Evolutionary conservation across 2,888 invertebrate genomes (phyloP).

Genomic region (Phoenoteleia sp.): DNA sequence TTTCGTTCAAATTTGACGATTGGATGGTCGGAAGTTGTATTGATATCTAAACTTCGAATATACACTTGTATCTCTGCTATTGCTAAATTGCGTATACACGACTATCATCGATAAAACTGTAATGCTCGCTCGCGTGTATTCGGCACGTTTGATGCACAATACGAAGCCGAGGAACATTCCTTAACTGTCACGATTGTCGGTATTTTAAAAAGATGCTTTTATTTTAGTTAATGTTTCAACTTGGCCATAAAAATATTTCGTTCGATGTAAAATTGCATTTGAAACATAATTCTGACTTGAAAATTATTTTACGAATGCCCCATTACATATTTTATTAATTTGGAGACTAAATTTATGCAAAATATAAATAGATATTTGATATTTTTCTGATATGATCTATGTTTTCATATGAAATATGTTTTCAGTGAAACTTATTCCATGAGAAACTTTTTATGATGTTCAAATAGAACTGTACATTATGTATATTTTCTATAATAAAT

Average conservation of each 20-base stretch:
- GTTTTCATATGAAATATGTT: no score
- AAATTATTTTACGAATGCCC: constrained; percentile 7
- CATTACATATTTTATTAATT: neutral
- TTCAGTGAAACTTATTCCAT: no score
- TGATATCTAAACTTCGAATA: constrained; percentile 7
- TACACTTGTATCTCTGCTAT: constrained; percentile 22
- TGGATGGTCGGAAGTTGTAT: neutral
- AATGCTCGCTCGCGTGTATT: constrained; percentile 44
- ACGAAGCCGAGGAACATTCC: constrained; percentile 31
- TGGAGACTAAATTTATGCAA: neutral
- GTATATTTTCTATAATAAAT: neutral
- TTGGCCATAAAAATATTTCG: constrained; percentile 11
- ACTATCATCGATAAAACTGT: constrained; percentile 45
- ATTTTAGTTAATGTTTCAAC: constrained; percentile 14
- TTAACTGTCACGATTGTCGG: constrained; percentile 21
- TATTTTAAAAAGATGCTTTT: constrained; percentile 26
- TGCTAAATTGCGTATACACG: constrained; percentile 3
- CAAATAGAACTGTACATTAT: no score
- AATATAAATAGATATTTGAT: no score
- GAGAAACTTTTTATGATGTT: no score
- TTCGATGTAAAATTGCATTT: neutral
- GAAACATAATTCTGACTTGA: neutral
- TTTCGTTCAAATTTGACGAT: neutral
- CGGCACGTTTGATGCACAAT: constrained; percentile 43
- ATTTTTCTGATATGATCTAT: no score